Percentiles rank a stretch among this genome's conserved stretches.
Conservation (phyloP, 2,113 vertebrate species). For the Oncorhynchus nerka region DNA sequence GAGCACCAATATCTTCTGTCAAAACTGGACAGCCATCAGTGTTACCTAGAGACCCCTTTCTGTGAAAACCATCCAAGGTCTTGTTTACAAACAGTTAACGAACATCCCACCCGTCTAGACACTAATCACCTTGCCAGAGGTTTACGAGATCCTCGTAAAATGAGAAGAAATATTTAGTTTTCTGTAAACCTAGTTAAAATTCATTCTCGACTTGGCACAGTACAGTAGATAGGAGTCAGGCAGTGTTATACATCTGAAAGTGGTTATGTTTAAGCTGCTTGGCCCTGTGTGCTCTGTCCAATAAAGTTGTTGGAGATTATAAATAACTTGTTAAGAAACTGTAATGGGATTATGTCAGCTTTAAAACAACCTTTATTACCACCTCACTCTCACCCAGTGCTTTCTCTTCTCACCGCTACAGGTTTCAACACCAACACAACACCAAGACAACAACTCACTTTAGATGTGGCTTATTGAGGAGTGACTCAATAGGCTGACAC, state of each 20-base stretch:
- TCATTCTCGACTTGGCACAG: not conserved
- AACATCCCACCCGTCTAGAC: slow-evolving; percentile 21
- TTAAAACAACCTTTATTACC: slow-evolving; percentile 20
- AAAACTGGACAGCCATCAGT: not conserved
- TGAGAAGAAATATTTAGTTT: slow-evolving; percentile 17
- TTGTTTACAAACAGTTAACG: slow-evolving; percentile 31
- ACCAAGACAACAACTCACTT: not conserved
- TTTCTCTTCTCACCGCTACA: not conserved
- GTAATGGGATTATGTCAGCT: slow-evolving; percentile 17
- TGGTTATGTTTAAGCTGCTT: not conserved
- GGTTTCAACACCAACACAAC: not conserved
- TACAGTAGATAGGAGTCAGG: not conserved
- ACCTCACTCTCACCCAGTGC: not conserved
- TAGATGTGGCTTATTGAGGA: not conserved
- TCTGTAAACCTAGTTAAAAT: slow-evolving; percentile 5
- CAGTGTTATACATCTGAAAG: not conserved
- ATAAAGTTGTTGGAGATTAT: not conserved
- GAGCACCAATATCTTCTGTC: not conserved
- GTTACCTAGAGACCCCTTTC: slow-evolving; percentile 1
- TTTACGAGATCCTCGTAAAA: slow-evolving; percentile 27
- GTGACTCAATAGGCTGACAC: not conserved
- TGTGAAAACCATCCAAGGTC: not conserved
- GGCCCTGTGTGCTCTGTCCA: not conserved
- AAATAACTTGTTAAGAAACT: slow-evolving; percentile 24
- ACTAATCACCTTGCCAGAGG: slow-evolving; percentile 21